Base-by-base conservation (phyloP, 2,797 vertebrate species). In the Cuculus canorus region DNA sequence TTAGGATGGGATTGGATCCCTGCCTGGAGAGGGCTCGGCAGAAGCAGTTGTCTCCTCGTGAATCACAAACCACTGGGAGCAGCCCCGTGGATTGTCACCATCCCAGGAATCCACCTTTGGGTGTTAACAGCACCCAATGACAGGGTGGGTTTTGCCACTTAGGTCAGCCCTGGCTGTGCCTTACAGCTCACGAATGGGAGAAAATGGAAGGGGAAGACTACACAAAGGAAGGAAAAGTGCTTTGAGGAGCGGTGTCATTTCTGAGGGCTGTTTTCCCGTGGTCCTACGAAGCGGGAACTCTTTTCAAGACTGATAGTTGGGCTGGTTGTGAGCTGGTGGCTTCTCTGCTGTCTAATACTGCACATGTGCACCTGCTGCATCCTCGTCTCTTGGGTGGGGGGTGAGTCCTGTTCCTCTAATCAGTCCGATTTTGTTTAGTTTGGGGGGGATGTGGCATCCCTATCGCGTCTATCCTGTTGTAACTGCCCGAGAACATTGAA, bases 311-410 rank as follows among this genome's bases (percentile, higher is more conserved):
- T 0, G 0, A 9, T 4, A 41, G 25, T 4, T 18, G 25, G 33
- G n/a, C 43, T 25, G 5, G 28, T 13, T 25, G 1, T 33, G 32
- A 54, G 24, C 23, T 52, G 41, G 70, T 28, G 83, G 63, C 24
- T 87, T 84, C 60, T 50, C 63, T 39, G 41, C 56, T 75, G 78
- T 48, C 73, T 80, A 32, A 59, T 64, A 43, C 4, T 7, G 61
- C 4, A 10, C 23, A 0, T 6, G 28, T 21, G 8, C 30, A 21
- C 12, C 1, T 9, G 32, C 27, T n/a, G n/a, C 6, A 1, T 41
- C 73, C 72, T 69, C 19, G 2, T n/a, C 43, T 24, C 22, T 32
- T 23, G 24, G n/a, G 24, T 33, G 27, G 23, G 16, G 48, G 17
- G 12, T 43, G 50, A 60, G 32, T 30, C 52, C 33, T 35, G 12